A percentile compares a stretch with the other conserved stretches of the same genome.
These are phyloP conservation scores for Ceratina calcarata DNA, from an alignment of 1,140 invertebrate genomes.

Conservation along the genomic window DNA sequence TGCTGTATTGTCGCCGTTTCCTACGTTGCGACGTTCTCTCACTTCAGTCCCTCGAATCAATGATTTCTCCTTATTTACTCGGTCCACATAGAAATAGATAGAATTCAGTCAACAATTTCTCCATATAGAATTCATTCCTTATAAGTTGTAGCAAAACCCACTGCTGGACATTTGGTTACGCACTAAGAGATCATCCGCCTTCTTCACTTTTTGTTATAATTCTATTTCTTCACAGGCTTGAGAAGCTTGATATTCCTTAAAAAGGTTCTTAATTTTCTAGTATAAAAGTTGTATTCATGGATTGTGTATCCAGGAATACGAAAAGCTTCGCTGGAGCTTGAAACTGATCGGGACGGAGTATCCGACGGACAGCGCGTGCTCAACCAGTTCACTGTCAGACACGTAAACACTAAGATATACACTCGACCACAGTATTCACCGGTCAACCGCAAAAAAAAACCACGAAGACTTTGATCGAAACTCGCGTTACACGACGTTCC, in stretches of 20 bases:
- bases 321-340: conserved; percentile 1
- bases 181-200: no score
- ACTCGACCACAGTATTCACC: conserved; percentile 46
- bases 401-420: conserved; percentile 48
- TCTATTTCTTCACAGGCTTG: no score
- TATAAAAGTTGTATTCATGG: neutral
- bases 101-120: no score
- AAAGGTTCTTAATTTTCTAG: neutral
- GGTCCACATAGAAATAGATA: no score
- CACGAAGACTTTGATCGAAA: conserved; percentile 7
- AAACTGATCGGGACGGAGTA: conserved; percentile 9
- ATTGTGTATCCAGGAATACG: neutral
- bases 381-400: conserved; percentile 20
- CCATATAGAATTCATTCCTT: no score
- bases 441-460: neutral
- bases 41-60: neutral
- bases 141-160: no score
- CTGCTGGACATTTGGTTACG: no score
- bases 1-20: conserved; percentile 32
- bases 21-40: conserved; percentile 32
- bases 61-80: no score
- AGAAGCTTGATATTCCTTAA: no score
- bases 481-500: neutral
- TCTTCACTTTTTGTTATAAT: no score
- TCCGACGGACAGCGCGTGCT: conserved; percentile 45